phyloP scores from a whole-genome alignment of 30 jellyfish, hydroid and myxozoan species.

The Phacellophora camtschatica region DNA sequence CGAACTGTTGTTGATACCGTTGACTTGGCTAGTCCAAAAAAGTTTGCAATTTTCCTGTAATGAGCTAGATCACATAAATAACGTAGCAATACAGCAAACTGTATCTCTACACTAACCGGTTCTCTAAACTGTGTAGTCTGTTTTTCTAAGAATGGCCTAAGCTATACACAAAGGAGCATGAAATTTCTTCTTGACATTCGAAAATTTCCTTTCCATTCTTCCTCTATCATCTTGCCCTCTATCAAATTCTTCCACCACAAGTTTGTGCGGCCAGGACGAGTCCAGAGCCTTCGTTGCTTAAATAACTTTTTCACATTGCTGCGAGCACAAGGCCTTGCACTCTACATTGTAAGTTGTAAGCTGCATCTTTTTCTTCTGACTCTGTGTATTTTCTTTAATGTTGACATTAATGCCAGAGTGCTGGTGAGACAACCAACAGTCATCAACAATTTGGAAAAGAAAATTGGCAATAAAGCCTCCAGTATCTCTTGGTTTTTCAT shows the following conservation, averaged over 20 bases:
- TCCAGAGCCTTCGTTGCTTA: constrained; percentile 32
- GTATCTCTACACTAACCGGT: constrained; percentile 2
- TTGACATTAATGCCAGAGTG: neutral
- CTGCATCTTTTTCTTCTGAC: constrained; percentile 1
- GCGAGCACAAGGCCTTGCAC: constrained; percentile 2
- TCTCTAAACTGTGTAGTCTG: neutral
- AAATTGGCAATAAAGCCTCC: neutral
- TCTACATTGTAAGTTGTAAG: neutral
- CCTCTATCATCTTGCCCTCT: neutral
- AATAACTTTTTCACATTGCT: neutral
- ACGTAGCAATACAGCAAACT: constrained; percentile 1
- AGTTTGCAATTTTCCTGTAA: neutral
- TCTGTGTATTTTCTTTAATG: neutral
- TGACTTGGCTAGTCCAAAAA: constrained; percentile 20
- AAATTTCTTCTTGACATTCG: neutral
- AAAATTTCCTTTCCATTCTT: constrained; percentile 10
- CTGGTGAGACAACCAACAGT: constrained; percentile 1
- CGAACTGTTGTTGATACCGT: constrained; percentile 21
- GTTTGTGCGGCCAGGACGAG: constrained; percentile 19
- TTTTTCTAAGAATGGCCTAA: neutral
- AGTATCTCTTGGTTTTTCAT: neutral
- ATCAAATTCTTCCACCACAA: constrained; percentile 22
- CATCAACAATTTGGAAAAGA: neutral
- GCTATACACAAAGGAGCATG: neutral
- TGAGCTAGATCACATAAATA: neutral